These are phyloP conservation scores for Drosophila melanosoma DNA, from an alignment of 2,888 invertebrate genomes.

Conservation along the genomic window DNA sequence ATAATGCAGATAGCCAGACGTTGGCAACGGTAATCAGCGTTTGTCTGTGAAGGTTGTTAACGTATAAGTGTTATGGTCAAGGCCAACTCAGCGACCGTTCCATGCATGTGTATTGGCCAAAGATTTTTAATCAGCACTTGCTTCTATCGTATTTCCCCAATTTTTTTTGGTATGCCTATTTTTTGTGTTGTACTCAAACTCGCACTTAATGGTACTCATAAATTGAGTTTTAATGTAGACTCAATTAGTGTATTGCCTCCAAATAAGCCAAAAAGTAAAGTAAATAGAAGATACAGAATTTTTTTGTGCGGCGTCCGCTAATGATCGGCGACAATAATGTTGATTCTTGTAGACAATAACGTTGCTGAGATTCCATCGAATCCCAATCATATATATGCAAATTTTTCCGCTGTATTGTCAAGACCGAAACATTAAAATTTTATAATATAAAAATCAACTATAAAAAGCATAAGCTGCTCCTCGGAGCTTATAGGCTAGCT, in stretches of 20 bases:
- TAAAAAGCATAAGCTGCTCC: conserved; percentile 35
- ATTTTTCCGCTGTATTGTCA: conserved; percentile 66
- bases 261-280: conserved; percentile 36
- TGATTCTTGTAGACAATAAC: conserved; percentile 54
- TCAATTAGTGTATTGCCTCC: conserved; percentile 34
- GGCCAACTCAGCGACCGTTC: conserved; percentile 51
- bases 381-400: conserved; percentile 69
- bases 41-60: conserved; percentile 74
- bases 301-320: conserved; percentile 36
- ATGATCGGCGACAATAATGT: conserved; percentile 36
- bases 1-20: conserved; percentile 51
- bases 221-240: conserved; percentile 76
- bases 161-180: conserved; percentile 8
- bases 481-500: conserved; percentile 12
- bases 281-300: conserved; percentile 31
- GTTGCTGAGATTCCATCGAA: conserved; percentile 21
- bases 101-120: conserved; percentile 45
- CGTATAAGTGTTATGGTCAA: conserved; percentile 80
- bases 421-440: conserved; percentile 72
- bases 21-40: conserved; percentile 69
- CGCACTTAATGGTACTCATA: conserved; percentile 48
- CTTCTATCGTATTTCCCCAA: conserved; percentile 32
- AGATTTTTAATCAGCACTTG: conserved; percentile 66
- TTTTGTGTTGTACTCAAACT: conserved; percentile 7
- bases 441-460: conserved; percentile 53